phyloP scores from a whole-genome alignment of 1,140 invertebrate genomes.

The Aphis gossypii region DNA sequence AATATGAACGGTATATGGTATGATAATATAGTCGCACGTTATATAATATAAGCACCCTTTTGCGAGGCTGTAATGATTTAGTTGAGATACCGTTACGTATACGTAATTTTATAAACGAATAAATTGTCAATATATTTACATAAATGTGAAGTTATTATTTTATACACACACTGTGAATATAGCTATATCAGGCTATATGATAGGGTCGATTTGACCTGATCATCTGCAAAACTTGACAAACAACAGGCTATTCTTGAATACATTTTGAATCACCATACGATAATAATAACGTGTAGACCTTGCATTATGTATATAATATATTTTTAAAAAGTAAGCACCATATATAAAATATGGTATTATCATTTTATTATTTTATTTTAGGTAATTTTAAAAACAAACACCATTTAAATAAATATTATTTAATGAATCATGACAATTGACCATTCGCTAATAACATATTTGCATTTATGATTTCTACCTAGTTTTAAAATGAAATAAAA shows the following conservation, averaged over 20 bases:
- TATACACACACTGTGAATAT: not conserved
- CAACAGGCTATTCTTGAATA: too few species aligned
- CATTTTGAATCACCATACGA: too few species aligned
- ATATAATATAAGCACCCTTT: not conserved
- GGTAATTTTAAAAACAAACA: not conserved
- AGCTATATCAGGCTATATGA: too few species aligned
- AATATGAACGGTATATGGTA: not conserved
- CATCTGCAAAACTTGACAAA: not conserved
- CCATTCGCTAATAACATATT: not conserved
- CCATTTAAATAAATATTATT: not conserved
- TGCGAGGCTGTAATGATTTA: not conserved
- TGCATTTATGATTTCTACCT: not conserved
- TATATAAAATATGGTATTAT: too few species aligned
- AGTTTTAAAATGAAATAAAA: not conserved
- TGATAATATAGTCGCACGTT: not conserved
- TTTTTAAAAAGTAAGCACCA: too few species aligned
- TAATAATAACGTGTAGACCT: too few species aligned
- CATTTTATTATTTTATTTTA: too few species aligned
- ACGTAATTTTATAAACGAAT: not conserved
- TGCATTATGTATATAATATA: too few species aligned
- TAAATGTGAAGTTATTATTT: not conserved
- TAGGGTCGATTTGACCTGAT: not conserved
- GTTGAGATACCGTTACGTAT: not conserved
- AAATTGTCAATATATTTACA: constrained; percentile 12
- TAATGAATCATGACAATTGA: not conserved